phyloP scores from a whole-genome alignment of 1,140 invertebrate genomes.

The Neodiprion lecontei region DNA sequence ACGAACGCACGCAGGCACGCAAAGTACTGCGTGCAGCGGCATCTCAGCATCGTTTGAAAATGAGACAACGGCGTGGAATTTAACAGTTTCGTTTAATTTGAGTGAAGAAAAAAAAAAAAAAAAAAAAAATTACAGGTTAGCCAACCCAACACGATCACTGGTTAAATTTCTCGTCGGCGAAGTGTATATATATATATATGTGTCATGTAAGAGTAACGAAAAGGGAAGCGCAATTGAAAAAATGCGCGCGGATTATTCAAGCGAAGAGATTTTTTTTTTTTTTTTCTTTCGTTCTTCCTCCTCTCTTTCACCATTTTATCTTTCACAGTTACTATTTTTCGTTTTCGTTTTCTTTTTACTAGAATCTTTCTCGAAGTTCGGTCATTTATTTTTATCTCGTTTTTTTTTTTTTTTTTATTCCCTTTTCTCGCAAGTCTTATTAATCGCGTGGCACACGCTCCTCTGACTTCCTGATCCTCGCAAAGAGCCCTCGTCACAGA shows the following conservation, averaged over 20 bases:
- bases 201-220: slow-evolving; percentile 36
- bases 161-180: too few species aligned
- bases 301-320: slow-evolving; percentile 20
- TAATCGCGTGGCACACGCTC: background rate
- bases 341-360: slow-evolving; percentile 9
- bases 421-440: background rate
- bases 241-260: slow-evolving; percentile 41
- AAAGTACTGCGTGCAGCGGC: too few species aligned
- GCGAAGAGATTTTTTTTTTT: too few species aligned
- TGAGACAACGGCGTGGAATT: too few species aligned
- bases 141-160: too few species aligned
- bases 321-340: slow-evolving; percentile 16
- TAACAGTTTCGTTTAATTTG: too few species aligned
- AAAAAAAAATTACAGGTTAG: too few species aligned
- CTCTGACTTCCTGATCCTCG: background rate
- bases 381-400: background rate
- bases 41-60: too few species aligned
- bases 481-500: background rate
- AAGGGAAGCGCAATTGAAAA: slow-evolving; percentile 35
- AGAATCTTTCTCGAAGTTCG: too few species aligned
- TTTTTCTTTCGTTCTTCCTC: background rate
- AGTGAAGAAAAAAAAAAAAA: too few species aligned
- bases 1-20: too few species aligned
- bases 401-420: background rate
- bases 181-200: too few species aligned